Evolutionary conservation across 2,797 vertebrate species (phyloP), one percentile per base, ranked within the genome.

Genomic region (Odontamblyopus rebecca): DNA sequence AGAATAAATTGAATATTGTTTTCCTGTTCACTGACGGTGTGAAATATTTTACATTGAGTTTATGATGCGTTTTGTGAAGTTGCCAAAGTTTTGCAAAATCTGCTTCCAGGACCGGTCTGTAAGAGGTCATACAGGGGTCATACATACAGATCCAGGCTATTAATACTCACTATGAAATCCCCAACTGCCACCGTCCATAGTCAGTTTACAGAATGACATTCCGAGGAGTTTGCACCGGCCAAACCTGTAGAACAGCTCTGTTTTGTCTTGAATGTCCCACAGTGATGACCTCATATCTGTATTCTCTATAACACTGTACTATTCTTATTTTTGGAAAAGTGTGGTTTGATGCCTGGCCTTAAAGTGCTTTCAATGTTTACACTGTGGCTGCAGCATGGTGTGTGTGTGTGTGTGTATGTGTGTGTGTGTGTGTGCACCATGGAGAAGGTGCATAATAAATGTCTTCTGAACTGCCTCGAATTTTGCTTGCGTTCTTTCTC

Each of bases 331-430:
- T 65, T 27, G 41, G 50, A 65, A 26, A 50, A 0, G 23, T 29
- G n/a, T 68, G 19, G 50, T 68, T 18, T 67, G 27, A 54, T 68
- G 66, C 66, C 66, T 56, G 50, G 50, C 48, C 66, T 68, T 56
- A 68, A 68, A 56, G n/a, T 54, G 66, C 63, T 65, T 63, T 65
- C 23, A 27, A 26, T 50, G 62, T 65, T 65, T 48, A 65, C 62
- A 65, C 38, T 44, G 63, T 65, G 41, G 63, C 23, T 65, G 63
- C 63, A 65, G 63, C 38, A 44, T 65, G 62, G 41, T 50, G 41
- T 50, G 63, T 41, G 35, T 29, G 27, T 6, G 27, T 30, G 26
- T 60, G 27, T 29, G 56, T 15, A 26, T 27, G 4, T 15, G 56
- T 29, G 56, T 13, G 56, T 27, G 56, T 1, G 26, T 57, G 56